phyloP scores from a whole-genome alignment of 1,140 invertebrate genomes.

The Drosophila serrata region DNA sequence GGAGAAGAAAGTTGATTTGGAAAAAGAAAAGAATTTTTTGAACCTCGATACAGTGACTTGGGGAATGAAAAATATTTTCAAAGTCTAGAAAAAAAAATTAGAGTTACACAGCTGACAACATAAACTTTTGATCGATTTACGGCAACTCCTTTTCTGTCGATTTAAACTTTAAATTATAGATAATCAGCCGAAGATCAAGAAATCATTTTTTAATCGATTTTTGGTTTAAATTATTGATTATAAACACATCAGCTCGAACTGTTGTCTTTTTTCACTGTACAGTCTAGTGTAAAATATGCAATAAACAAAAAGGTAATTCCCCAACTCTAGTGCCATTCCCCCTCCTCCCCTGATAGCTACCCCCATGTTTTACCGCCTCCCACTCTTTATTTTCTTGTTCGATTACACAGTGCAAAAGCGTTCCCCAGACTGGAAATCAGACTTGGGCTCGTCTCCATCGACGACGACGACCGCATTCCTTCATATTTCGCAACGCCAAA shows the following conservation, averaged over 20 bases:
- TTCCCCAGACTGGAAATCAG: slow-evolving; percentile 23
- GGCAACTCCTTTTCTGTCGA: no score
- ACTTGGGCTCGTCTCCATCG: slow-evolving; percentile 62
- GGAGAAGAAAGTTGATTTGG: not conserved
- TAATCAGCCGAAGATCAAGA: no score
- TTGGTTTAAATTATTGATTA: not conserved
- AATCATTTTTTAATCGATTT: no score
- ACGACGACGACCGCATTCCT: slow-evolving; percentile 60
- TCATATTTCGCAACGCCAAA: slow-evolving; percentile 75
- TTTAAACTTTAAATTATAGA: not conserved
- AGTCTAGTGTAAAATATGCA: slow-evolving; percentile 11
- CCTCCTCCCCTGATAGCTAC: not conserved
- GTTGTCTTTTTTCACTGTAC: not conserved
- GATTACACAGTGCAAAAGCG: slow-evolving; percentile 51
- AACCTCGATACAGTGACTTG: not conserved
- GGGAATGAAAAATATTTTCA: not conserved
- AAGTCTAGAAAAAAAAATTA: not conserved
- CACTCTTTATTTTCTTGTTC: slow-evolving; percentile 38
- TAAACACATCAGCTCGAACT: no score
- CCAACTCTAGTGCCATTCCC: not conserved
- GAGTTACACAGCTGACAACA: not conserved
- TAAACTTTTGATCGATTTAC: not conserved
- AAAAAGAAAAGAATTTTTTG: not conserved
- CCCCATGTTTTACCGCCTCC: not conserved
- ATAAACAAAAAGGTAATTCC: slow-evolving; percentile 4